Evolutionary conservation across 2,888 invertebrate genomes (phyloP), one percentile per base, ranked within the genome.

Genomic region (Alloscopus bannaensis): DNA sequence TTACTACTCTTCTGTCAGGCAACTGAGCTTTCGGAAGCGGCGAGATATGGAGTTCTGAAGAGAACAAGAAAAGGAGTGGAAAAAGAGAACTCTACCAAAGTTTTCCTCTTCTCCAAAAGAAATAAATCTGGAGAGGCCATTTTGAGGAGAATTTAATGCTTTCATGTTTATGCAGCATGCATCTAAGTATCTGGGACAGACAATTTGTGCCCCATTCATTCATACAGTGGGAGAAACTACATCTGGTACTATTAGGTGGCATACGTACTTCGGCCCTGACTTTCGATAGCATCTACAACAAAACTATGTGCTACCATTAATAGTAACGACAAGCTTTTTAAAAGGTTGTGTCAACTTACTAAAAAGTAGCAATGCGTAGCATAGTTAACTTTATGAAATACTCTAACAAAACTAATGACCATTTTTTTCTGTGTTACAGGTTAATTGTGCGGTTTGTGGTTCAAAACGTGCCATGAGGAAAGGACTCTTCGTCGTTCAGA

Each of bases 381-480:
- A n/a, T n/a, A n/a, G n/a, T n/a, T n/a, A n/a, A n/a, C n/a, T n/a
- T n/a, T n/a, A n/a, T n/a, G n/a, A n/a, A n/a, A n/a, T n/a, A n/a
- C n/a, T n/a, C n/a, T n/a, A n/a, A n/a, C n/a, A n/a, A n/a, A n/a
- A n/a, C n/a, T n/a, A n/a, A n/a, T n/a, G n/a, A n/a, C n/a, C n/a
- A n/a, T n/a, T 40, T 22, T 24, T 69, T 57, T 62, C 40, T 59
- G 26, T 65, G n/a, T 68, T 69, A 0, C 79, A 79, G 79, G 57
- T 68, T 72, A 26, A 57, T 52, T 72, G 55, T 72, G 42, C 72
- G 59, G 57, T 47, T 62, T 59, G 69, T 64, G 71, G 65, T 45
- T 68, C 60, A 71, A 40, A 62, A 60, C 45, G 60, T 72, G 79
- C 79, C 72, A 79, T 79, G 79, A 71, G 79, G 79, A 79, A 47